A percentile compares a stretch with the other conserved stretches of the same genome.
These are phyloP conservation scores for Lissonota sp. DNA, from an alignment of 2,888 invertebrate genomes.

Conservation along the genomic window DNA sequence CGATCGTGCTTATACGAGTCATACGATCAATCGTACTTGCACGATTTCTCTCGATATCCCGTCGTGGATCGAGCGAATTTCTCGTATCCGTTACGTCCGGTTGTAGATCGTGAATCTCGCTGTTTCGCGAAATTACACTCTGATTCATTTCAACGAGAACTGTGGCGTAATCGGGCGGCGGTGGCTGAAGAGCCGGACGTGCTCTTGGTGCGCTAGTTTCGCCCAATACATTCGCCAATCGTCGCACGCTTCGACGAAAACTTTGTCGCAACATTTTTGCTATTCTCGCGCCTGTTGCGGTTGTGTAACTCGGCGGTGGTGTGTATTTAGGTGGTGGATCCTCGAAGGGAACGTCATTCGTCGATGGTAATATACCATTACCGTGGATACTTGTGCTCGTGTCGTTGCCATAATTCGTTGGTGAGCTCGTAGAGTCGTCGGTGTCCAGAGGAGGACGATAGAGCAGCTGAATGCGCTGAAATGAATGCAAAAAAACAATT, in stretches of 20 bases:
- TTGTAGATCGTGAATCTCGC: slow-evolving; percentile 66
- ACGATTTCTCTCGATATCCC: slow-evolving; percentile 69
- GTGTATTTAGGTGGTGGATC: slow-evolving; percentile 97
- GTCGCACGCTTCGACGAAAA: slow-evolving; percentile 91
- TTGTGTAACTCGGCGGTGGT: slow-evolving; percentile 96
- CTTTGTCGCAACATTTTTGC: slow-evolving; percentile 91
- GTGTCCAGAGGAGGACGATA: slow-evolving; percentile 90
- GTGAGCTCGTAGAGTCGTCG: slow-evolving; percentile 81
- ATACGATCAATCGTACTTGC: slow-evolving; percentile 77
- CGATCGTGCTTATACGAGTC: slow-evolving; percentile 73
- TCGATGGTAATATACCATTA: slow-evolving; percentile 77
- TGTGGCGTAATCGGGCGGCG: slow-evolving; percentile 87
- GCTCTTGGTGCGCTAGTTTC: slow-evolving; percentile 82
- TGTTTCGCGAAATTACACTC: slow-evolving; percentile 69
- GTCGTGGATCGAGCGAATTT: not conserved
- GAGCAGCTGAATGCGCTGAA: slow-evolving; percentile 92
- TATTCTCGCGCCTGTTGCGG: slow-evolving; percentile 94
- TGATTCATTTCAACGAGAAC: slow-evolving; percentile 87
- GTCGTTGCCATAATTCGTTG: slow-evolving; percentile 74
- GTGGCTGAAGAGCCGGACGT: slow-evolving; percentile 81
- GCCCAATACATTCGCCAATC: slow-evolving; percentile 86
- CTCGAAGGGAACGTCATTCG: slow-evolving; percentile 83
- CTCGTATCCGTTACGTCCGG: slow-evolving; percentile 70
- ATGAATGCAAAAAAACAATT: slow-evolving; percentile 64
- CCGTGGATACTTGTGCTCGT: slow-evolving; percentile 75